Evolutionary conservation across 2,888 invertebrate genomes (phyloP).

Genomic region (Pristionchus arcanus): DNA sequence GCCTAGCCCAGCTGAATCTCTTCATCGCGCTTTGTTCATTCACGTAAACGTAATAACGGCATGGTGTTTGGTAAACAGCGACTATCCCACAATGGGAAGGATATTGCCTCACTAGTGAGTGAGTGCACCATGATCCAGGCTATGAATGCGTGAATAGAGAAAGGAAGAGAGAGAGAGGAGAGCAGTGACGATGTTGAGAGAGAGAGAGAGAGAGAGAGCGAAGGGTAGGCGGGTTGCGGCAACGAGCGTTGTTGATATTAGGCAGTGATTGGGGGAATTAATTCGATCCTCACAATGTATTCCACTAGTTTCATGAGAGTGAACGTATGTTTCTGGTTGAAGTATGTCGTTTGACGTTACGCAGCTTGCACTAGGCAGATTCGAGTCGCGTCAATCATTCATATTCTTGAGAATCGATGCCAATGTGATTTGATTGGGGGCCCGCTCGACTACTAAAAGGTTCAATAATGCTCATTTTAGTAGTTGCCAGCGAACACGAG

Average conservation of each 20-base stretch:
- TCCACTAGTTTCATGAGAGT: too few species aligned
- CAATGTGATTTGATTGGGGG: too few species aligned
- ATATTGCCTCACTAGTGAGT: background rate
- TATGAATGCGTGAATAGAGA: slow-evolving; percentile 37
- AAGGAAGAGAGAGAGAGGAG: background rate
- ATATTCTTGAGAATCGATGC: background rate
- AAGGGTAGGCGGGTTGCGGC: background rate
- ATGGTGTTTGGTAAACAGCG: too few species aligned
- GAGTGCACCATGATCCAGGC: background rate
- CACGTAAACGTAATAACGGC: too few species aligned
- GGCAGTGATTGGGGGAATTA: background rate
- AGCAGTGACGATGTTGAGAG: background rate
- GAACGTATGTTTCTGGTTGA: background rate
- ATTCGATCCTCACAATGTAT: background rate
- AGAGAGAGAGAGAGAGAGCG: background rate
- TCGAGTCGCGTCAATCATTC: background rate
- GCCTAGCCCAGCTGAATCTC: too few species aligned
- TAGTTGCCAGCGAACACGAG: too few species aligned
- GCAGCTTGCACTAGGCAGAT: too few species aligned
- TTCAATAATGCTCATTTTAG: too few species aligned
- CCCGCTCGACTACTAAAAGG: too few species aligned
- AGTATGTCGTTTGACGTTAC: background rate
- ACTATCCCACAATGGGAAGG: too few species aligned
- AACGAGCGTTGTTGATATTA: background rate
- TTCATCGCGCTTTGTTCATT: too few species aligned